Evolutionary conservation across 2,113 vertebrate species (phyloP).

Genomic region (Ceyx margarethae): DNA sequence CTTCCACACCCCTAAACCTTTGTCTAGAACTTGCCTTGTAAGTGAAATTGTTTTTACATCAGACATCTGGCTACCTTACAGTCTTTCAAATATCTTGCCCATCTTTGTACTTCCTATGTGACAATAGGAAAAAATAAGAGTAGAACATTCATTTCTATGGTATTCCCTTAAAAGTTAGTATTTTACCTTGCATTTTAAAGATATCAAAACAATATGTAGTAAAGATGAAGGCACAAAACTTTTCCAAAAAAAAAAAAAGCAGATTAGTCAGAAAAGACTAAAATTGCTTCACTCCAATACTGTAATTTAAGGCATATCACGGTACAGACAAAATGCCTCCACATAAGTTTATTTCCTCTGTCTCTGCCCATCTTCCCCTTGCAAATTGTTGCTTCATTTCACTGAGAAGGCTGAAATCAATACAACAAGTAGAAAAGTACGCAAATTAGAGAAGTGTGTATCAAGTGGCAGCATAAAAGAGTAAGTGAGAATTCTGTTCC

Average conservation of each 20-base stretch:
- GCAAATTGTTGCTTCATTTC: constrained; percentile 3
- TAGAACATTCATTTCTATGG: background rate
- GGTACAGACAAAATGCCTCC: background rate
- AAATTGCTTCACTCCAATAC: background rate
- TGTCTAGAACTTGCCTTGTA: background rate
- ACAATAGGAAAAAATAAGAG: background rate
- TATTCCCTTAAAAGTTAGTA: background rate
- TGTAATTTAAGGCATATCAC: background rate
- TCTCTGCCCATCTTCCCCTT: background rate
- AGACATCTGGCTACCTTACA: background rate
- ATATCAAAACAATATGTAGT: background rate
- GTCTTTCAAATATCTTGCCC: background rate
- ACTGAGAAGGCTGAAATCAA: background rate
- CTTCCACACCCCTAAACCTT: background rate
- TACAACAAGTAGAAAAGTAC: constrained; percentile 22
- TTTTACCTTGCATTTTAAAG: background rate
- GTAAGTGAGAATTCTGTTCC: constrained; percentile 29
- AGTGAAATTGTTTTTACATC: background rate
- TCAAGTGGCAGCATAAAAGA: constrained; percentile 27
- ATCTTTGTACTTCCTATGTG: background rate
- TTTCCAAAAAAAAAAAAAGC: background rate
- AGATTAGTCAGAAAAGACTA: background rate
- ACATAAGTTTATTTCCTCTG: background rate
- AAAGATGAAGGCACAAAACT: background rate
- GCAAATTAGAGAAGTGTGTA: background rate